Conservation (phyloP, 2,113 vertebrate genomes). For the Ictalurus punctatus region DNA sequence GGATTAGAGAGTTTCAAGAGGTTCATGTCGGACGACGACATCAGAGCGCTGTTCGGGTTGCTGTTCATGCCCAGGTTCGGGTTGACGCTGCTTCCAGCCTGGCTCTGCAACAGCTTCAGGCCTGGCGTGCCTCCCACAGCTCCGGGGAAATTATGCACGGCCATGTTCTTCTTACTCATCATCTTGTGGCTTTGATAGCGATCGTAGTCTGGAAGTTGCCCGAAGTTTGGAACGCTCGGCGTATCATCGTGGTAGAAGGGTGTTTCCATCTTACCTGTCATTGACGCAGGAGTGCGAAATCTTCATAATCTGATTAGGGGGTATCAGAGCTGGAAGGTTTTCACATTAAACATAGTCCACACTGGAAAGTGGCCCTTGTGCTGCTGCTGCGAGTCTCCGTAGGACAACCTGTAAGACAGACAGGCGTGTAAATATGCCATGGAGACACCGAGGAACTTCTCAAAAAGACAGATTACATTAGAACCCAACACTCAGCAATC, state of each 20-base stretch:
- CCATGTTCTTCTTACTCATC: conserved; percentile 72
- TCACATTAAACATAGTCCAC: conserved; percentile 24
- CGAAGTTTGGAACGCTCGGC: conserved; percentile 59
- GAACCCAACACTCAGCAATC: not conserved
- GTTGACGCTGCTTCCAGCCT: conserved; percentile 44
- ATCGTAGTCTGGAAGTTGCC: conserved; percentile 66
- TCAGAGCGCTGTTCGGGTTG: conserved; percentile 53
- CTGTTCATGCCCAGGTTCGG: conserved; percentile 55
- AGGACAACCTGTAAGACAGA: conserved; percentile 26
- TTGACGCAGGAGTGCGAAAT: conserved; percentile 59
- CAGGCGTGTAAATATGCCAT: not conserved
- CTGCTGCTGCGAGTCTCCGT: not conserved
- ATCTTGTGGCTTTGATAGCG: conserved; percentile 71
- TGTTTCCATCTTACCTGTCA: conserved; percentile 74
- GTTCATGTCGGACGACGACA: conserved; percentile 59
- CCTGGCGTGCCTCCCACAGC: conserved; percentile 34
- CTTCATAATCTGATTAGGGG: conserved; percentile 72
- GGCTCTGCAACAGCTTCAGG: conserved; percentile 58
- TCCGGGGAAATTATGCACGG: conserved; percentile 59
- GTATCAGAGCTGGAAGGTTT: conserved; percentile 17
- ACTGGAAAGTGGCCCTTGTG: not conserved
- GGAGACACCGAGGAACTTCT: not conserved
- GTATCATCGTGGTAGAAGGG: conserved; percentile 77
- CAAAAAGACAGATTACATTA: not conserved
- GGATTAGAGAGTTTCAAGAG: conserved; percentile 60